These are phyloP conservation scores for Holothuria glaberrima DNA, from an alignment of 35 echinoderm and acorn worm species.

Conservation along the genomic window DNA sequence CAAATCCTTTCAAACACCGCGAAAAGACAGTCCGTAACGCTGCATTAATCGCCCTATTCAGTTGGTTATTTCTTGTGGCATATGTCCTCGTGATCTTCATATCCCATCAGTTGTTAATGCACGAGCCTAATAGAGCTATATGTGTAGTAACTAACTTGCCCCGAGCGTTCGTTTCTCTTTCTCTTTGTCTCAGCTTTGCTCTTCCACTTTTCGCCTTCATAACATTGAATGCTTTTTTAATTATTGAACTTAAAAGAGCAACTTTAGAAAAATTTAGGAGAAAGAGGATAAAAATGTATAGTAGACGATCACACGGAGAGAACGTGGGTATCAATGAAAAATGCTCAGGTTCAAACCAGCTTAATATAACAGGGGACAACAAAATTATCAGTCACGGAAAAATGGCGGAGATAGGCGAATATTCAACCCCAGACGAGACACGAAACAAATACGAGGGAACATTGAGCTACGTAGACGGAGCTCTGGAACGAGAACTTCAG, in stretches of 20 bases:
- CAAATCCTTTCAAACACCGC: slow-evolving; percentile 28
- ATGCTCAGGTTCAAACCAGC: neutral
- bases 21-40: neutral
- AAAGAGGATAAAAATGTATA: neutral
- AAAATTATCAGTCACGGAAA: neutral
- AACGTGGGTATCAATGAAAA: too few relatives aligned
- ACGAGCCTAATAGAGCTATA: neutral
- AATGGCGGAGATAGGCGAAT: neutral
- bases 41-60: neutral
- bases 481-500: neutral
- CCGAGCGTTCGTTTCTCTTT: neutral
- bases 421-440: neutral
- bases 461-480: neutral
- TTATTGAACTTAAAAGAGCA: neutral
- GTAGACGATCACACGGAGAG: too few relatives aligned
- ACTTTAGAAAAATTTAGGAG: neutral
- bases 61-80: neutral
- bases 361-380: neutral
- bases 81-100: neutral
- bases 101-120: neutral
- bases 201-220: neutral
- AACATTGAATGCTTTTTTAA: neutral
- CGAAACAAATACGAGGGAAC: neutral
- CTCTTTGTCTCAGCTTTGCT: neutral
- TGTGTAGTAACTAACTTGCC: neutral